Conservation (phyloP, 1,140 invertebrate genomes). For the Temnothorax curvispinosus region DNA sequence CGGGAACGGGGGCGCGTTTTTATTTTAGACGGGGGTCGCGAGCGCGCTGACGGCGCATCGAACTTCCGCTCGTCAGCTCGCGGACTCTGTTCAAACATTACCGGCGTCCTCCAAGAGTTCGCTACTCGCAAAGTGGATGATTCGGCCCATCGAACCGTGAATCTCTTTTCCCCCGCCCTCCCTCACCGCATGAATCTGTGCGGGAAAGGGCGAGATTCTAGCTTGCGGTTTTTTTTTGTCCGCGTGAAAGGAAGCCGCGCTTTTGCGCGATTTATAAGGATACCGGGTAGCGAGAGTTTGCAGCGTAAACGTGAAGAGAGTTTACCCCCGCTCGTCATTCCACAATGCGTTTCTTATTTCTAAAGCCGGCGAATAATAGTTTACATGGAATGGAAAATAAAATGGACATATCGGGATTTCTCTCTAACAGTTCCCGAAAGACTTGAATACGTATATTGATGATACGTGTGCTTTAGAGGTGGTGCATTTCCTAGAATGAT, state of each 20-base stretch:
- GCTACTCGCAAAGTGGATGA: conserved; percentile 45
- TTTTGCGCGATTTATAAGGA: conserved; percentile 44
- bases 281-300: background rate
- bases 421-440: background rate
- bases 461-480: background rate
- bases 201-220: conserved; percentile 24
- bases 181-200: background rate
- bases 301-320: conserved; percentile 23
- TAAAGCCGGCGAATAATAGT: conserved; percentile 1
- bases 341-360: background rate
- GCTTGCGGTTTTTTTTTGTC: conserved; percentile 28
- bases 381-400: conserved; percentile 14
- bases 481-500: background rate
- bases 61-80: conserved; percentile 46
- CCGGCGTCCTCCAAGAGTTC: conserved; percentile 37
- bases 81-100: conserved; percentile 50
- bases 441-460: background rate
- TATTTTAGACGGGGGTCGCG: conserved; percentile 32
- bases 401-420: background rate
- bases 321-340: background rate
- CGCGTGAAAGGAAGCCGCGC: conserved; percentile 37
- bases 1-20: conserved; percentile 2
- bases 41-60: conserved; percentile 21
- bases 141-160: conserved; percentile 48
- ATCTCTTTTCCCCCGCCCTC: background rate